phyloP scores from a whole-genome alignment of 1,140 invertebrate genomes.

The Sitobion miscanthi region DNA sequence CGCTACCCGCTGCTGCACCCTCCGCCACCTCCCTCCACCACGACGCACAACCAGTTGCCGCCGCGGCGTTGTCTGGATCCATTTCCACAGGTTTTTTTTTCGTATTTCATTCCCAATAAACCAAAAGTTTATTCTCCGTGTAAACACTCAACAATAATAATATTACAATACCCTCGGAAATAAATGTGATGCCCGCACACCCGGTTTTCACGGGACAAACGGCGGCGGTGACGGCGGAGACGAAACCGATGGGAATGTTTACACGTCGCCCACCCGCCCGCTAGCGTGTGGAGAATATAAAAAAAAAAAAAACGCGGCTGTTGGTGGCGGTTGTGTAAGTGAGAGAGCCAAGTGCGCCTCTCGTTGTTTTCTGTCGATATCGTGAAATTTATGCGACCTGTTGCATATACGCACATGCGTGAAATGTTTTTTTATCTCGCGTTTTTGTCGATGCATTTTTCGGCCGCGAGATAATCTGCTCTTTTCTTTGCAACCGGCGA shows the following conservation, averaged over 20 bases:
- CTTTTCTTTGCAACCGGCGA: not conserved
- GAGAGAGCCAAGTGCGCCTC: not conserved
- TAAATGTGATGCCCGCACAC: not conserved
- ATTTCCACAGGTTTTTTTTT: slow-evolving; percentile 2
- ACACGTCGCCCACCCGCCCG: not conserved
- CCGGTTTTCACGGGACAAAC: not conserved
- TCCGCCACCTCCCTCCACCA: not conserved
- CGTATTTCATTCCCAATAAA: not conserved
- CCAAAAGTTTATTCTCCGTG: not conserved
- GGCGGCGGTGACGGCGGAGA: not conserved
- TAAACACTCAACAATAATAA: slow-evolving; percentile 12
- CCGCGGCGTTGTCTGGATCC: not conserved
- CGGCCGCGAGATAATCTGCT: slow-evolving; percentile 5
- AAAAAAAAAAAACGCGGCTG: not conserved
- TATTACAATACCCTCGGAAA: slow-evolving; percentile 18
- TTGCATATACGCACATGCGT: not conserved
- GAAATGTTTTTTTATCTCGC: slow-evolving; percentile 11
- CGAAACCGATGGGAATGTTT: slow-evolving; percentile 27
- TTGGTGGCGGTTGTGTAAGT: not conserved
- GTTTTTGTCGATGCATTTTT: not conserved
- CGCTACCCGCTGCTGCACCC: not conserved
- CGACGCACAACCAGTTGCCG: not conserved
- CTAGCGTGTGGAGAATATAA: not conserved
- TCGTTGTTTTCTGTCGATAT: slow-evolving; percentile 18
- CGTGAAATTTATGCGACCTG: slow-evolving; percentile 34